Conservation (phyloP, 2,113 vertebrate genomes). For the Pelecanus crispus region DNA sequence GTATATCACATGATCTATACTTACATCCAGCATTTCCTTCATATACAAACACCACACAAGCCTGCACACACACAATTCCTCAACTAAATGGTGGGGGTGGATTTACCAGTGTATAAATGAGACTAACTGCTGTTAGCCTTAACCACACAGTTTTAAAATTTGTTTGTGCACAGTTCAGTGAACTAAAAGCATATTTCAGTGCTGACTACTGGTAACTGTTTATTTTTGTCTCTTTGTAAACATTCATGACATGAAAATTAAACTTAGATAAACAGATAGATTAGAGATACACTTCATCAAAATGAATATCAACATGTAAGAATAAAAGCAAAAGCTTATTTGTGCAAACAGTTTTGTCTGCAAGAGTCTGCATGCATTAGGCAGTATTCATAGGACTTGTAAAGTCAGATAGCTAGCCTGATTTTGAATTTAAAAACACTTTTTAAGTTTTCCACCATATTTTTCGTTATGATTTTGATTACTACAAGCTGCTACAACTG, state of each 20-base stretch:
- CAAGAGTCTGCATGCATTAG: not conserved
- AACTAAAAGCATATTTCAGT: not conserved
- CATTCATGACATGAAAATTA: not conserved
- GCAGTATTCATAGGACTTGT: not conserved
- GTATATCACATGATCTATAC: not conserved
- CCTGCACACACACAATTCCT: not conserved
- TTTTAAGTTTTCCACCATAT: not conserved
- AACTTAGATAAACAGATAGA: not conserved
- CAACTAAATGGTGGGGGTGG: not conserved
- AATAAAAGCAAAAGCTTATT: not conserved
- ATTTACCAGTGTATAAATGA: not conserved
- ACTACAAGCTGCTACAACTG: not conserved
- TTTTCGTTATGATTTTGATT: not conserved
- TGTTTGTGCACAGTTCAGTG: not conserved
- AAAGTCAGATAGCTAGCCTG: not conserved
- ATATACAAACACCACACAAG: not conserved
- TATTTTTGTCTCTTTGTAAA: not conserved
- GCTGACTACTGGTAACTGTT: not conserved
- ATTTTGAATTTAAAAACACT: not conserved
- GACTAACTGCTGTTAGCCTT: not conserved
- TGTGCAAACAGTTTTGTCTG: not conserved
- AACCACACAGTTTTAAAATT: not conserved
- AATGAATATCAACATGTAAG: not conserved
- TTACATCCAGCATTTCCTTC: not conserved
- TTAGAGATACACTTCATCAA: not conserved